phyloP scores from a whole-genome alignment of 1,140 invertebrate genomes.

The honey bee (Apis mellifera) region Amel_HAv3.1 CM009931.2:12150001-12150500 shows the following conservation, averaged over 20 bases:
- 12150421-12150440: not conserved
- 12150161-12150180: too few relatives aligned
- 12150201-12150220: not conserved
- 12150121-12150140: too few relatives aligned
- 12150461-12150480: too few relatives aligned
- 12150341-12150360: not conserved
- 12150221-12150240: too few relatives aligned
- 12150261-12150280: not conserved
- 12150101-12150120: not conserved
- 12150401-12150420: not conserved
- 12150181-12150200: too few relatives aligned
- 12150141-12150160: too few relatives aligned
- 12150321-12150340: not conserved
- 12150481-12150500: too few relatives aligned
- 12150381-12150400: not conserved
- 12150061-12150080: not conserved
- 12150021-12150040: not conserved
- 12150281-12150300: slow-evolving; percentile 8
- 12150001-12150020: not conserved
- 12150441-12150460: too few relatives aligned
- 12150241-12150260: slow-evolving; percentile 1
- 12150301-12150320: slow-evolving; percentile 25
- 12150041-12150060: not conserved
- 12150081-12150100: not conserved
- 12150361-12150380: slow-evolving; percentile 8